phyloP scores from a whole-genome alignment of 1,140 invertebrate species.

The Drosophila guanche region DNA sequence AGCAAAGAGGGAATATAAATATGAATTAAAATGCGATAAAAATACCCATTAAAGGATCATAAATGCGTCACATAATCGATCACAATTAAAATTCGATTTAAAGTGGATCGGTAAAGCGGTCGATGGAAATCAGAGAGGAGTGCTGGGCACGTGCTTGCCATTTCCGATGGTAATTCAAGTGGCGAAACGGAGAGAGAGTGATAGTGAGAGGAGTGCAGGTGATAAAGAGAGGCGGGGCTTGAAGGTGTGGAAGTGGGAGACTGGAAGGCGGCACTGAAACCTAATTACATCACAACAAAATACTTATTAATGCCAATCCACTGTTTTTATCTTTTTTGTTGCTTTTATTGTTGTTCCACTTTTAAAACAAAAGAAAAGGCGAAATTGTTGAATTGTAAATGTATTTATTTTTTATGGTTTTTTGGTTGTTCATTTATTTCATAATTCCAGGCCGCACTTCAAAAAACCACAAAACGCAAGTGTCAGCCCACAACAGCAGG shows the following conservation, averaged over 20 bases:
- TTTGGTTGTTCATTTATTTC: constrained; percentile 56
- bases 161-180: constrained; percentile 37
- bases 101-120: constrained; percentile 52
- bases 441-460: constrained; percentile 34
- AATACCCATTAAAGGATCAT: too few relatives aligned
- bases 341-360: constrained; percentile 34
- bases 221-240: too few relatives aligned
- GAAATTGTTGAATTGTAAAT: constrained; percentile 57
- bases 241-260: not conserved
- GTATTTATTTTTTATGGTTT: not conserved
- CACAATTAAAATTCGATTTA: too few relatives aligned
- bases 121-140: constrained; percentile 3
- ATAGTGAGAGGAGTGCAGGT: too few relatives aligned
- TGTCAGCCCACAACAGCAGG: constrained; percentile 36
- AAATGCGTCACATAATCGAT: too few relatives aligned
- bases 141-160: constrained; percentile 53
- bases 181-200: too few relatives aligned
- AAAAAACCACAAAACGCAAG: constrained; percentile 6
- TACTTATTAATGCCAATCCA: too few relatives aligned
- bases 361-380: constrained; percentile 55
- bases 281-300: constrained; percentile 64
- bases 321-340: constrained; percentile 3
- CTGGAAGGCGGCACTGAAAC: constrained; percentile 39
- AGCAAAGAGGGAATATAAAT: not conserved
- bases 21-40: too few relatives aligned